Base-by-base conservation (phyloP, 2,797 vertebrate genomes). In the Caiman crocodilus region DNA sequence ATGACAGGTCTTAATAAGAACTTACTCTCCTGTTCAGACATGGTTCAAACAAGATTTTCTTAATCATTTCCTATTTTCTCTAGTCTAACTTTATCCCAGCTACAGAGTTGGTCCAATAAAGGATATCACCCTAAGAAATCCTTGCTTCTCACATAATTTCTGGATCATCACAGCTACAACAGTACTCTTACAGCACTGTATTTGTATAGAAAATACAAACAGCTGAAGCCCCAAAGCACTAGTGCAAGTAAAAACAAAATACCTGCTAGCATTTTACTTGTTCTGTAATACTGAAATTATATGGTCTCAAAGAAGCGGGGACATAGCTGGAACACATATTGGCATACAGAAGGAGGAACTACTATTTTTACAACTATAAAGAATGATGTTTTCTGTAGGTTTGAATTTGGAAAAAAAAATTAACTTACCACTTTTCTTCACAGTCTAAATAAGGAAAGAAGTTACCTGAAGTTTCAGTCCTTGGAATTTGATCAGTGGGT, bases 211-310 rank as follows among this genome's bases (percentile, higher is more conserved):
- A 28, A 76, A 23, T 18, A 58, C 28, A 20, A 58, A 11, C 42
- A n/a, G n/a, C 56, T 58, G 11, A 71, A 28, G 25, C 14, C 32
- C 63, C 76, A 69, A 69, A 85, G 30, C 35, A 18, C 55, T 90
- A 28, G 32, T 30, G 73, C 65, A 59, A 85, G 50, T 32, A 74
- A 42, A 64, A 79, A 35, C 65, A 78, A 77, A 93, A 88, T 86
- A 42, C 61, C 85, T 84, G 84, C 30, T 80, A 82, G 77, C 69
- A 84, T 78, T n/a, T 88, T 84, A 63, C 50, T 95, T 74, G 58
- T 75, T 56, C 60, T 56, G 17, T 87, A 55, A 60, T 83, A 85
- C 75, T 84, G 69, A 79, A 79, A 79, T 90, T 63, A 58, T 59
- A 25, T 14, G 11, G 80, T 91, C 35, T 82, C 84, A 83, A 69